Base-by-base conservation (phyloP, 2,888 invertebrate genomes). In the Ametastegia equiseti region DNA sequence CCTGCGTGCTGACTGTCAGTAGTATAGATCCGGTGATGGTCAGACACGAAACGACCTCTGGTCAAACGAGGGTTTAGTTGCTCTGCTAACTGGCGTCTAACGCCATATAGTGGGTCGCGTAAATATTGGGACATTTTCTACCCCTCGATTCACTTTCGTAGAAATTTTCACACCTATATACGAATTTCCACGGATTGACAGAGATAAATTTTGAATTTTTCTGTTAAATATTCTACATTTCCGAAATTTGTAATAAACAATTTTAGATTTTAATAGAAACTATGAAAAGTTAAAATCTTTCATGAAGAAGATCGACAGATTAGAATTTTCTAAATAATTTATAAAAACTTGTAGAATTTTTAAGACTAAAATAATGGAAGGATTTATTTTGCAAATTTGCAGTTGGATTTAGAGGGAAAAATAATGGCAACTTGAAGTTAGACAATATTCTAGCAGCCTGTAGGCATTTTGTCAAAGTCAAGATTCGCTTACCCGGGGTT, bases 391-490 rank as follows among this genome's bases (percentile, higher is more conserved):
- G 6, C n/a, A 7, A 7, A 19, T 54, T 54, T 42, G 42, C n/a
- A 42, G 42, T 42, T 42, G 5, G 30, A 13, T 60, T 11, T 9
- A 60, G 30, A 13, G 30, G 6, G 15, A 30, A 13, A 30, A 15
- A n/a, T n/a, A 39, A 42, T 36, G 23, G 36, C 36, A 39, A 39
- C 19, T 39, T 67, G 36, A 13, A 67, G 67, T 11, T 13, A 13
- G 23, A 19, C 39, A 23, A 39, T 67, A 67, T 39, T 9, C 23
- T 19, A 67, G 39, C 3, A 23, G 27, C 11, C 2, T 67, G n/a
- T 36, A 2, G 7, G 13, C 19, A 67, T 39, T 39, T 39, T 67
- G 39, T 67, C 67, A 67, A 67, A 67, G 67, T 67, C 36, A 67
- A 39, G 67, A 42, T 42, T 23, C 19, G 67, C 39, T 42, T 9